Percentiles rank a stretch among this genome's conserved stretches.
Conservation (phyloP, 2,888 invertebrate species). For the Coremacera marginata region DNA sequence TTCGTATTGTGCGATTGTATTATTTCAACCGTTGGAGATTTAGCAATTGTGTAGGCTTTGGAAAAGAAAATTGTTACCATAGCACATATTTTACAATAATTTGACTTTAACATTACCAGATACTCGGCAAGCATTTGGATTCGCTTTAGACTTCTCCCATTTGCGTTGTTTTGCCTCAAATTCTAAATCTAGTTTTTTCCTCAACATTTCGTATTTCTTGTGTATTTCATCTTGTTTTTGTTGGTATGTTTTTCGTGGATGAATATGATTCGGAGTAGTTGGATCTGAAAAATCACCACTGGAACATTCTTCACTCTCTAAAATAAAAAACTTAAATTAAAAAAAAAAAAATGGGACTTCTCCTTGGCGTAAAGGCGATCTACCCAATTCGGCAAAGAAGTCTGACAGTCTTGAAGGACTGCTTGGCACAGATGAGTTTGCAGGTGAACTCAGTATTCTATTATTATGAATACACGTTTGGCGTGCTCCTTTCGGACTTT, state of each 20-base stretch:
- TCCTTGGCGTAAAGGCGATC: constrained; percentile 54
- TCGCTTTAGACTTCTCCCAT: constrained; percentile 70
- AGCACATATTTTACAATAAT: neutral
- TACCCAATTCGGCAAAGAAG: constrained; percentile 77
- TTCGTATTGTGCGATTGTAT: constrained; percentile 50
- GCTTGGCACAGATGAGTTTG: constrained; percentile 75
- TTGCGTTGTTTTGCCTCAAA: constrained; percentile 80
- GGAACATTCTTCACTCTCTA: constrained; percentile 69
- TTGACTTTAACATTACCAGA: constrained; percentile 30
- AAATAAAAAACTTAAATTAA: constrained; percentile 25
- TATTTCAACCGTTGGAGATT: constrained; percentile 56
- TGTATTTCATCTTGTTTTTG: constrained; percentile 77
- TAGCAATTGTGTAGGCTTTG: constrained; percentile 46
- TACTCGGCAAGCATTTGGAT: constrained; percentile 47
- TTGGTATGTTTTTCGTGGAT: constrained; percentile 59
- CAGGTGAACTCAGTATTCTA: constrained; percentile 73
- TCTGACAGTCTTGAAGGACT: constrained; percentile 77
- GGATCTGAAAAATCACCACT: constrained; percentile 71
- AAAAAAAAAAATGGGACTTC: neutral
- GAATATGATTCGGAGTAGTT: constrained; percentile 62
- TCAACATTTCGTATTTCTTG: constrained; percentile 79
- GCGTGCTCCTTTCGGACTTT: constrained; percentile 61
- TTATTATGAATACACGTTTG: constrained; percentile 69
- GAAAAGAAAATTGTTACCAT: neutral
- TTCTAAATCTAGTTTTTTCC: constrained; percentile 79